Base-by-base conservation (phyloP, 2,888 invertebrate species). In the Dicyrtoma fusca region DNA sequence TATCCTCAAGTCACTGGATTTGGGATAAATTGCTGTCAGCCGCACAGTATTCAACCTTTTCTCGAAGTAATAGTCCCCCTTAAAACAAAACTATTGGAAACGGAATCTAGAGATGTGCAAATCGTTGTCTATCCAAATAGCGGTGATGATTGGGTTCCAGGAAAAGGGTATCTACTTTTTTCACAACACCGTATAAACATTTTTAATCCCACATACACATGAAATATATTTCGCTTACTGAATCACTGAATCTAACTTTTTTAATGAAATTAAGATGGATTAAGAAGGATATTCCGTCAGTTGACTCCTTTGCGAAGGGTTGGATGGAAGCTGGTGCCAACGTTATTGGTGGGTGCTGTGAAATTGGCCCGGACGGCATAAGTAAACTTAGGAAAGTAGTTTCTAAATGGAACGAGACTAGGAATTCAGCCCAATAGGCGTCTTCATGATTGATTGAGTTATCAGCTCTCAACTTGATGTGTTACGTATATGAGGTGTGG, bases 91-190 rank as follows among this genome's bases (percentile, higher is more conserved):
- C 13, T 26, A 3, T 21, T 44, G 11, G 25, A 51, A 23, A 26
- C 14, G 0, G 55, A 72, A 13, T 44, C 57, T 3, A 21, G 47
- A 25, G 21, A 62, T 65, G 87, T 93, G 73, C 92, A 93, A 1
- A 85, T 95, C 70, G 89, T 97, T 72, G 93, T 92, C 26, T 97
- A 97, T 84, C 95, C 97, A 3, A 97, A 97, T 83, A 94, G 94
- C 81, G 96, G 96, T 66, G 93, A 93, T 84, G 88, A 87, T 82
- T 94, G 91, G 86, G 88, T 89, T 69, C 86, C 88, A 82, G 87
- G 81, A 8, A 71, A 78, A 59, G 84, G 83, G 77, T 76, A 75
- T n/a, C 34, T 70, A 47, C 23, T 55, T 61, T 17, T 25, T 61
- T 11, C 13, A 61, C 21, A 53, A 66, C 17, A n/a, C n/a, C n/a